Conservation (phyloP, 2,113 vertebrate species). For the Odobenus rosmarus region DNA sequence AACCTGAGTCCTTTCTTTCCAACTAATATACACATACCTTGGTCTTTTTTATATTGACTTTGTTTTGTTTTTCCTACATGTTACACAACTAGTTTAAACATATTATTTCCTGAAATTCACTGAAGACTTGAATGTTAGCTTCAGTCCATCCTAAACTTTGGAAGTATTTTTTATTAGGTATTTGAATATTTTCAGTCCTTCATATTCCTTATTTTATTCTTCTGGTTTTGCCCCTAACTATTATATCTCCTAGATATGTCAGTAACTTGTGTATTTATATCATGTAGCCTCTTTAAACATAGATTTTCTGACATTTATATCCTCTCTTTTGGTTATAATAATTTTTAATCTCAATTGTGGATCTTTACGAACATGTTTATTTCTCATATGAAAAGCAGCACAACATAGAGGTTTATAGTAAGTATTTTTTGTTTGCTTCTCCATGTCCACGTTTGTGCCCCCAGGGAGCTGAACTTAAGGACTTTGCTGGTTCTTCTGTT, state of each 20-base stretch:
- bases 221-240: not conserved
- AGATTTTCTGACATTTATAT: not conserved
- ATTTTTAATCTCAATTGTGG: not conserved
- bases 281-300: not conserved
- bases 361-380: not conserved
- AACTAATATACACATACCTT: not conserved
- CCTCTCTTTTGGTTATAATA: not conserved
- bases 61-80: not conserved
- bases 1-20: not conserved
- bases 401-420: not conserved
- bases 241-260: not conserved
- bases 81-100: not conserved
- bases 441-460: not conserved
- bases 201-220: not conserved
- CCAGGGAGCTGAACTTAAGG: not conserved
- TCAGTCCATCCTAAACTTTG: not conserved
- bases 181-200: not conserved
- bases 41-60: not conserved
- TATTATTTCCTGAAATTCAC: not conserved
- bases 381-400: not conserved
- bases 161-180: not conserved
- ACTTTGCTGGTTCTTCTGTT: not conserved
- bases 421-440: not conserved
- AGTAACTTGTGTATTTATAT: not conserved
- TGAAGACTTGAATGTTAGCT: not conserved